Percentiles rank a stretch among this genome's conserved stretches.
Conservation (phyloP, 2,113 vertebrate genomes). For the Arvicanthis niloticus region DNA sequence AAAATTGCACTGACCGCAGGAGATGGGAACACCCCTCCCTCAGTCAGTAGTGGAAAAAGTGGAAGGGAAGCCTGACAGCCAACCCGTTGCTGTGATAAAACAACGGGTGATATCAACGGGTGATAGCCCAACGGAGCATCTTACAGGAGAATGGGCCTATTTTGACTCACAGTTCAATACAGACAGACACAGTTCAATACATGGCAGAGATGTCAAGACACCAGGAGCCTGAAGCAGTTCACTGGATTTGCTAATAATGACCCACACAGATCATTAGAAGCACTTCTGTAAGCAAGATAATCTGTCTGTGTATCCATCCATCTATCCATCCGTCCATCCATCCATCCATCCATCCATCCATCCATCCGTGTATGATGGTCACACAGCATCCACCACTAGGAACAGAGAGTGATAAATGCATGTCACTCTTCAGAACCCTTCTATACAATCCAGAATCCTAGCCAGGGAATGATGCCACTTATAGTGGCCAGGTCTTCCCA, state of each 20-base stretch:
- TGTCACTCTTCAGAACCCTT: background rate
- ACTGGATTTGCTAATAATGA: too few species aligned
- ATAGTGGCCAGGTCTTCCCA: background rate
- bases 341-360: too few species aligned
- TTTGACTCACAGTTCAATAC: background rate
- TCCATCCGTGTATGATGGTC: background rate
- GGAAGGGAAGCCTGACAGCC: background rate
- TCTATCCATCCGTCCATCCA: too few species aligned
- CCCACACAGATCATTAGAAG: too few species aligned
- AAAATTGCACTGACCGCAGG: background rate
- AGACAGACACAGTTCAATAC: too few species aligned
- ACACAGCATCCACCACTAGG: background rate
- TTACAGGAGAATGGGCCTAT: background rate
- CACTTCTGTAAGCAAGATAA: too few species aligned
- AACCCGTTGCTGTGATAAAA: background rate
- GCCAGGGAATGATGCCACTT: background rate
- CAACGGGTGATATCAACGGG: too few species aligned
- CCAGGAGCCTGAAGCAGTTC: background rate
- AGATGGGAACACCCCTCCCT: background rate
- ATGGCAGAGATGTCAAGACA: too few species aligned
- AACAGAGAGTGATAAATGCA: background rate
- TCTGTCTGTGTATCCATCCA: too few species aligned
- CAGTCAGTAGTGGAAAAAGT: background rate
- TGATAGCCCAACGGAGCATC: background rate
- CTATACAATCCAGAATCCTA: background rate